Evolutionary conservation across 2,797 vertebrate species (phyloP), one percentile per base, ranked within the genome.

Genomic region (Ibycter americanus): DNA sequence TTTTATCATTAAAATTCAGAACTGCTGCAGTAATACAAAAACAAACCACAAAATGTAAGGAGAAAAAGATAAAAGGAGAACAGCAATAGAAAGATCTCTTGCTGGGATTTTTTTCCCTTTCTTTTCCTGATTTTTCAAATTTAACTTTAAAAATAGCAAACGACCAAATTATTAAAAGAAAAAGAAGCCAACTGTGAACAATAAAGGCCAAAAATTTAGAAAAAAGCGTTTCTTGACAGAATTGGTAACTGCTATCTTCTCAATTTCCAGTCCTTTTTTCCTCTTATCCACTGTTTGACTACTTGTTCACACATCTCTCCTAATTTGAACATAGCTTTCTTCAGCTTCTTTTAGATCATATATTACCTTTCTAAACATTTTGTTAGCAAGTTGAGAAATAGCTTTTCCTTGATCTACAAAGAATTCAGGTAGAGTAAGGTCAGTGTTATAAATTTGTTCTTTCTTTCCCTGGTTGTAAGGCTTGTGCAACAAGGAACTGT

Each of bases 1-100:
- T 31, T 95, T 94, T 96, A 92, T 97, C 94, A 94, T 96, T 94
- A 76, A 82, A 88, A 97, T 96, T 96, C 96, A 94, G 92, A 91
- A 83, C 76, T n/a, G 21, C 46, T 86, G 47, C 56, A 91, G 51
- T 66, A 88, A 89, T 56, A 92, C 46, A 89, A 68, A 97, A 93
- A 71, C 74, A 96, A 86, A 78, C n/a, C 52, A 79, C 16, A 65
- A 94, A 94, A 92, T 94, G 83, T 54, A 76, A 11, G 27, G 66
- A 80, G 62, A 82, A 91, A 87, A 72, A 84, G 59, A 94, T 91
- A 89, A 96, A 97, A 92, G 16, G 34, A 63, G 16, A 86, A 52
- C 15, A 74, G 29, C 52, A 89, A 89, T 29, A 83, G 63, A 95
- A 96, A 94, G 72, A 62, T 7, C 32, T 68, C 66, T 82, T 92